These are phyloP conservation scores for Piprites chloris DNA, from an alignment of 2,113 vertebrate species.

Conservation along the genomic window DNA sequence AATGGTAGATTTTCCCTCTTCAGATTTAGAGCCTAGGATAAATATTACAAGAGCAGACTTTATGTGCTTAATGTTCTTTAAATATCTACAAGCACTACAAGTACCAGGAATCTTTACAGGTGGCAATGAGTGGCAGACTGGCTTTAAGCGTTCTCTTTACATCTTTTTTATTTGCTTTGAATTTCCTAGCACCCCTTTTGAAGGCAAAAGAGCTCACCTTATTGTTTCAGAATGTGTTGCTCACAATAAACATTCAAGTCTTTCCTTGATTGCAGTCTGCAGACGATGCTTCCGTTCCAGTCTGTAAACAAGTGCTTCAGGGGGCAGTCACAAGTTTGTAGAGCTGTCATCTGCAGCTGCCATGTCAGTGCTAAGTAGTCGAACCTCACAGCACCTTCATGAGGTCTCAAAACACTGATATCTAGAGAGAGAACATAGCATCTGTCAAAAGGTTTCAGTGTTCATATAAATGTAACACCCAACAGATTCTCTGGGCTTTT, in stretches of 20 bases:
- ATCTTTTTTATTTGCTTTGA: background rate
- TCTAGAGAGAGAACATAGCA: background rate
- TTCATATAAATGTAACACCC: background rate
- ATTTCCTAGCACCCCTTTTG: background rate
- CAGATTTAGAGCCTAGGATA: background rate
- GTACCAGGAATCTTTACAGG: background rate
- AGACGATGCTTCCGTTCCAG: background rate
- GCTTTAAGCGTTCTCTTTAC: background rate
- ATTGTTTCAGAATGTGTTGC: background rate
- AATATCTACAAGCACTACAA: background rate
- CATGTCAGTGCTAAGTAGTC: background rate
- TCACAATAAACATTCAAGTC: background rate
- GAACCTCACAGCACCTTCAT: background rate
- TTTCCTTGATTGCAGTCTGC: background rate
- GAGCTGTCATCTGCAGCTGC: slow-evolving; percentile 20
- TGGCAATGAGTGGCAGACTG: background rate
- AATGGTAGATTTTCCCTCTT: background rate
- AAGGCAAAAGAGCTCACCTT: background rate
- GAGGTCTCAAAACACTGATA: background rate
- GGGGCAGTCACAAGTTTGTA: background rate
- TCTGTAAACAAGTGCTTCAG: slow-evolving; percentile 18
- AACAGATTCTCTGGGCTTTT: background rate
- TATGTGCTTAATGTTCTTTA: slow-evolving; percentile 7
- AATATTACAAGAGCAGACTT: background rate
- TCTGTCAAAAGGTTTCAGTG: background rate